These are phyloP conservation scores for Dolichopus griseipennis DNA, from an alignment of 2,888 invertebrate species.

Conservation along the genomic window DNA sequence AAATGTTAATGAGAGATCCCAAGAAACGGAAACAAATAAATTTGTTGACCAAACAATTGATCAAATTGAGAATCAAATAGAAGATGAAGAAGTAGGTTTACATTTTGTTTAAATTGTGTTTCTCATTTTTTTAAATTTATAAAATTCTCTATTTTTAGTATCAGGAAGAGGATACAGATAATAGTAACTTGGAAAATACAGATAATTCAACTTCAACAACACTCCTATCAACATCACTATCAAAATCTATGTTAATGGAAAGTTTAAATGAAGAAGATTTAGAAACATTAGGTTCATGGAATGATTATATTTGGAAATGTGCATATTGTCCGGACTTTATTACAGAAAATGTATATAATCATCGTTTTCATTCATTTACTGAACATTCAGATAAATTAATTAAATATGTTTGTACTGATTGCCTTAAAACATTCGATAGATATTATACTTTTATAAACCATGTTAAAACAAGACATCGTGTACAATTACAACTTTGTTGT, in stretches of 20 bases:
- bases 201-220: background rate
- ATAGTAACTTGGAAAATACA: background rate
- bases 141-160: background rate
- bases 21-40: background rate
- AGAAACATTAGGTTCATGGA: conserved; percentile 20
- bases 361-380: conserved; percentile 15
- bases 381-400: conserved; percentile 11
- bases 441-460: conserved; percentile 32
- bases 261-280: background rate
- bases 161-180: background rate
- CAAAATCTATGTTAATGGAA: background rate
- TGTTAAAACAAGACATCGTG: conserved; percentile 28
- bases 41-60: background rate
- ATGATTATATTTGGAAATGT: conserved; percentile 25
- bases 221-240: background rate
- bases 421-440: conserved; percentile 27
- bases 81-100: background rate
- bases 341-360: conserved; percentile 12
- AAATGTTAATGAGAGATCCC: background rate
- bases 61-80: conserved; percentile 10
- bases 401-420: conserved; percentile 29
- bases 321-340: conserved; percentile 15
- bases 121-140: no score
- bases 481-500: conserved; percentile 25
- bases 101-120: background rate